Evolutionary conservation across 2,113 vertebrate species (phyloP), one percentile per base, ranked within the genome.

Genomic region (Anarhynchus alexandrinus): DNA sequence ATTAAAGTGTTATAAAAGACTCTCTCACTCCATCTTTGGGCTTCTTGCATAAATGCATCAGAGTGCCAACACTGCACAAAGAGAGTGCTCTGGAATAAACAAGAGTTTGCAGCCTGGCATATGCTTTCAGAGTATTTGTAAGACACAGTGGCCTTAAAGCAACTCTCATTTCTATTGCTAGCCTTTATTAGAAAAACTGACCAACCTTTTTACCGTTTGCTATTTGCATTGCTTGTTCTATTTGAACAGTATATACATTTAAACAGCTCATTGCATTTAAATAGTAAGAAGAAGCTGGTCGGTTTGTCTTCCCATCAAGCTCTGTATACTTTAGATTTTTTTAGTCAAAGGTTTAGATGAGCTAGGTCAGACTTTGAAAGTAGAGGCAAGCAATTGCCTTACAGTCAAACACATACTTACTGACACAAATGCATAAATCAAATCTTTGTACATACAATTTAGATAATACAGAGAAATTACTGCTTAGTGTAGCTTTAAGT

Each of bases 21-120:
- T 96, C 96, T 93, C 95, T 95, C 79, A 93, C 95, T 89, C 93
- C 94, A 94, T 91, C 96, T 97, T 95, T 97, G 95, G 94, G 94
- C 62, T 79, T 93, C 38, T 72, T 93, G 86, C 84, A 93, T 97
- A 93, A 97, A 88, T 94, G 95, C 91, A 96, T 62, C 86, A 54
- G 54, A 76, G 77, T 87, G 87, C 78, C 86, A 94, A 9, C 43
- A 80, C 14, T 55, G 61, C 49, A 70, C 57, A 76, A 84, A 86
- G 54, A 57, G 42, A 91, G 92, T 14, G 17, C 69, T 76, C 47
- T 78, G 73, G 73, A 92, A 45, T 57, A 91, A 94, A 72, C 11
- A 61, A 32, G 74, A 36, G 2, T 82, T 88, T 91, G 32, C 52
- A 76, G 36, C 47, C 66, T 88, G n/a, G 25, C 19, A 29, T 45